Evolutionary conservation across 1,140 invertebrate genomes (phyloP).

Genomic region (Panagrolaimus sp.): DNA sequence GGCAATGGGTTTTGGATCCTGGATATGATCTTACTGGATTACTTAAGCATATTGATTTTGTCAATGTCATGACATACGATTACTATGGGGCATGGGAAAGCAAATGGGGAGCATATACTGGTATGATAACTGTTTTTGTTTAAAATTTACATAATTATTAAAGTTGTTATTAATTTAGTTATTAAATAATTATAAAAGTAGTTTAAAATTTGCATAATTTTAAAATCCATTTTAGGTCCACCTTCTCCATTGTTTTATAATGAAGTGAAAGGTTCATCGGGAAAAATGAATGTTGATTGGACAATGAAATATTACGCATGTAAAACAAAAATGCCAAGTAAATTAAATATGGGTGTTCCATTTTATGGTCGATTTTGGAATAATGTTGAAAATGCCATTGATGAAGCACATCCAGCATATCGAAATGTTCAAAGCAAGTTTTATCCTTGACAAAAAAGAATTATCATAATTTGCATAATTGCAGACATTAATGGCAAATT

Average conservation of each 20-base stretch:
- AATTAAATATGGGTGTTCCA: constrained; percentile 46
- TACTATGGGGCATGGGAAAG: constrained; percentile 43
- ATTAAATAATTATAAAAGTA: no score
- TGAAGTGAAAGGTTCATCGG: constrained; percentile 30
- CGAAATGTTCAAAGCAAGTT: no score
- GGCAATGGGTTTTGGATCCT: constrained; percentile 47
- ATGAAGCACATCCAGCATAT: constrained; percentile 2
- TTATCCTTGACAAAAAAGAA: no score
- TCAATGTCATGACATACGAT: constrained; percentile 51
- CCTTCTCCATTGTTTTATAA: constrained; percentile 48
- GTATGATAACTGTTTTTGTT: background rate
- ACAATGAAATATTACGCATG: constrained; percentile 51
- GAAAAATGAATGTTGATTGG: constrained; percentile 51
- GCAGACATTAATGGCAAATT: constrained; percentile 32
- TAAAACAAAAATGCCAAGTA: constrained; percentile 27
- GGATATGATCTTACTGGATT: constrained; percentile 41
- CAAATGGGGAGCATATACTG: constrained; percentile 47
- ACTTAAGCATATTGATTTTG: constrained; percentile 46
- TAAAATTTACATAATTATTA: no score
- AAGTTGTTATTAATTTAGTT: no score
- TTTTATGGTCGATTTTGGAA: constrained; percentile 54
- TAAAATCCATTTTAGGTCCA: constrained; percentile 18
- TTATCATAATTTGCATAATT: no score
- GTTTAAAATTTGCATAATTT: no score
- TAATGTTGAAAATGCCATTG: constrained; percentile 46